Evolutionary conservation across 2,113 vertebrate genomes (phyloP).

Genomic region (Sphaerodactylus townsendi): DNA sequence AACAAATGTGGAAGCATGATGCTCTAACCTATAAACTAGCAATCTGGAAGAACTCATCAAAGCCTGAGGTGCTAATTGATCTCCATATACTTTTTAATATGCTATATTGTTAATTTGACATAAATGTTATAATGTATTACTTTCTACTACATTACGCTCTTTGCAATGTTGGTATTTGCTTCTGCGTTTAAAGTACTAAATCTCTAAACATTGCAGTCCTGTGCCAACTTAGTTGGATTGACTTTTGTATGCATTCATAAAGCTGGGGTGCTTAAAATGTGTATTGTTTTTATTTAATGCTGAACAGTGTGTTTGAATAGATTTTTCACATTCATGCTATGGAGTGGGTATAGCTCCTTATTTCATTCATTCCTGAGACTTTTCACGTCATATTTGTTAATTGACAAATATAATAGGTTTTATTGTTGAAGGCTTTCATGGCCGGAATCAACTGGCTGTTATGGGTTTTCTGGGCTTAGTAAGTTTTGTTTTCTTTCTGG

Average conservation of each 20-base stretch:
- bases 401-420: too few species aligned
- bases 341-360: background rate
- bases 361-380: too few species aligned
- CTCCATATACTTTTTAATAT: background rate
- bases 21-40: constrained; percentile 49
- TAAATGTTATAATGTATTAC: background rate
- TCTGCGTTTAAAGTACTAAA: background rate
- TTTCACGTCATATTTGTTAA: too few species aligned
- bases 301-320: background rate
- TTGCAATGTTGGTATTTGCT: background rate
- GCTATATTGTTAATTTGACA: background rate
- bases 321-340: background rate
- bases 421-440: too few species aligned
- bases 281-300: background rate
- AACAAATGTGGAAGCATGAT: constrained; percentile 51
- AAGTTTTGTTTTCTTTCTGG: too few species aligned
- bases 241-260: background rate
- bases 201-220: background rate
- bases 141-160: background rate
- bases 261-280: background rate
- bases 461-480: too few species aligned
- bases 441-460: too few species aligned
- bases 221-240: background rate
- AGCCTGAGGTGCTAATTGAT: constrained; percentile 36
- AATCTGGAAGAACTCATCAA: constrained; percentile 69